A percentile compares a stretch with the other conserved stretches of the same genome.
Evolutionary conservation across 1,140 invertebrate species (phyloP).

Genomic region (Drosophila willistoni): DNA sequence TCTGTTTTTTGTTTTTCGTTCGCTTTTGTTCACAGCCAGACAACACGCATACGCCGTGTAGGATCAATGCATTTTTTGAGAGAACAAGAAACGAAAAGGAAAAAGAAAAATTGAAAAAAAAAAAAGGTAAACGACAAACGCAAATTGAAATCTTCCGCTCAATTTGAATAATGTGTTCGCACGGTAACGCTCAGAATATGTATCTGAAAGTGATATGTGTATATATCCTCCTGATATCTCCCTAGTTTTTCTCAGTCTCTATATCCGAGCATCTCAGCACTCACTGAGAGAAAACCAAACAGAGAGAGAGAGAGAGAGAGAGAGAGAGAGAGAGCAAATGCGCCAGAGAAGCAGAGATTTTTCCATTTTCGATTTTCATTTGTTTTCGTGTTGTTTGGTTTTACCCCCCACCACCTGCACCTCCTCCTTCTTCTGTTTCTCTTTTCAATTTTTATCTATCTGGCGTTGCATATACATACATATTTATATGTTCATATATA

Average conservation of each 20-base stretch:
- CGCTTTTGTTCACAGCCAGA: background rate
- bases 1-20: constrained; percentile 10
- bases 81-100: constrained; percentile 23
- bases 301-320: background rate
- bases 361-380: constrained; percentile 13
- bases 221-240: constrained; percentile 30
- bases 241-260: background rate
- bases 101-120: constrained; percentile 27
- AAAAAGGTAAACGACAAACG: constrained; percentile 16
- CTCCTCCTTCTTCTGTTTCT: no score
- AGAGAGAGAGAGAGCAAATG: background rate
- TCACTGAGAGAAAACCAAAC: background rate
- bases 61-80: constrained; percentile 31
- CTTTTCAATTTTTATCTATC: background rate
- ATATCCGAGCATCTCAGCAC: background rate
- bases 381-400: constrained; percentile 3
- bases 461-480: background rate
- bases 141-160: constrained; percentile 59
- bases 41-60: constrained; percentile 68
- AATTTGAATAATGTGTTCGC: constrained; percentile 49
- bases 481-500: background rate
- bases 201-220: constrained; percentile 73
- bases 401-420: background rate
- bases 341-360: background rate
- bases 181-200: constrained; percentile 62